Percentiles rank a stretch among this genome's conserved stretches.
Evolutionary conservation across 2,113 vertebrate genomes (phyloP).

Genomic region (Perca schrenkii): DNA sequence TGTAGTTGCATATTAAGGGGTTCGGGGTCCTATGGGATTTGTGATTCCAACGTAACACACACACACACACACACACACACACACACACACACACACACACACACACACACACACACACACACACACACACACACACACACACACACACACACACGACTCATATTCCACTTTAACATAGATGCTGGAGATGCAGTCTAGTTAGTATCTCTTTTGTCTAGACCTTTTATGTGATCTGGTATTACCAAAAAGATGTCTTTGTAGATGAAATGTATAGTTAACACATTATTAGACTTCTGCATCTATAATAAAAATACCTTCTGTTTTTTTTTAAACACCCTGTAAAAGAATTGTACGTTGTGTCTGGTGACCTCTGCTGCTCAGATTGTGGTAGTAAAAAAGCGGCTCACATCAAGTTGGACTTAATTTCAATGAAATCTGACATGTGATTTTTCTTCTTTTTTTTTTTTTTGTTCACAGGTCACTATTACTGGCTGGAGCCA

Average conservation of each 20-base stretch:
- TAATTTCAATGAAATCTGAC: neutral
- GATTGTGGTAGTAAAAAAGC: neutral
- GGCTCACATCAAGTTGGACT: neutral
- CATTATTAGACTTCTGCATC: neutral
- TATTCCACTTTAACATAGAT: neutral
- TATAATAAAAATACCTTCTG: no score
- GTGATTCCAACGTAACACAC: conserved; percentile 9
- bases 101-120: neutral
- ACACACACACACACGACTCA: conserved; percentile 1
- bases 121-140: neutral
- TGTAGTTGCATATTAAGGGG: no score
- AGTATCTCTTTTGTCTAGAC: conserved; percentile 6
- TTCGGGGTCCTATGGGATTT: conserved; percentile 22
- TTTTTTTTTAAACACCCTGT: neutral
- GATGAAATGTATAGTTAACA: neutral
- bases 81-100: neutral
- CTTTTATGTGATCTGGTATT: neutral
- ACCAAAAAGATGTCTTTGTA: neutral
- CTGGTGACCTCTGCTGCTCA: conserved; percentile 51
- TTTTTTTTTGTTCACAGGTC: conserved; percentile 70
- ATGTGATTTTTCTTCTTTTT: no score
- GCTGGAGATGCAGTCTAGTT: neutral
- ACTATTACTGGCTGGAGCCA: conserved; percentile 89
- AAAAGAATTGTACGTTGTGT: neutral
- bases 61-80: conserved; percentile 4